Evolutionary conservation across 2,113 vertebrate species (phyloP).

Genomic region (Pteronura brasiliensis): DNA sequence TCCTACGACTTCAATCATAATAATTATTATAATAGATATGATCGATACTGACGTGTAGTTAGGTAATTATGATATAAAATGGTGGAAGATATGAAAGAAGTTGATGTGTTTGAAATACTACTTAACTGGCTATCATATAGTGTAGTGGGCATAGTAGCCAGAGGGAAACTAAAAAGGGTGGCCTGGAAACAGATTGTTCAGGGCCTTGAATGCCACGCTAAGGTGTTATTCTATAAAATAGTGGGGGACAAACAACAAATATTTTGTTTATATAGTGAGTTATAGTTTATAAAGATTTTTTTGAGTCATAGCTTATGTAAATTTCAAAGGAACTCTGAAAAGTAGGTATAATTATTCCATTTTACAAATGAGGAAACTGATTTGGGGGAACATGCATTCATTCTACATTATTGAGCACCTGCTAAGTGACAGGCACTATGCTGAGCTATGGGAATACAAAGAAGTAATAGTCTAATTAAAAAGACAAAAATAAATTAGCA

Average conservation of each 20-base stretch:
- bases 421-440: background rate
- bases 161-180: background rate
- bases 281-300: conserved; percentile 24
- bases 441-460: background rate
- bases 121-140: background rate
- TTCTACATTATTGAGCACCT: background rate
- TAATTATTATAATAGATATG: background rate
- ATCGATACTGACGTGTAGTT: background rate
- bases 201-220: background rate
- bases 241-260: background rate
- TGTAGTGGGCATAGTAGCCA: background rate
- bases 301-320: background rate
- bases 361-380: background rate
- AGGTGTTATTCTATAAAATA: conserved; percentile 11
- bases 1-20: background rate
- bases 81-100: background rate
- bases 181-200: background rate
- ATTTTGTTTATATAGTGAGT: background rate
- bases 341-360: background rate
- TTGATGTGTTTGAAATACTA: background rate
- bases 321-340: conserved; percentile 23
- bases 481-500: background rate
- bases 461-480: background rate
- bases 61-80: conserved; percentile 15
- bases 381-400: background rate